Evolutionary conservation across 2,888 invertebrate species (phyloP), one percentile per base, ranked within the genome.

Genomic region (Gymnoscelis rufifasciata): DNA sequence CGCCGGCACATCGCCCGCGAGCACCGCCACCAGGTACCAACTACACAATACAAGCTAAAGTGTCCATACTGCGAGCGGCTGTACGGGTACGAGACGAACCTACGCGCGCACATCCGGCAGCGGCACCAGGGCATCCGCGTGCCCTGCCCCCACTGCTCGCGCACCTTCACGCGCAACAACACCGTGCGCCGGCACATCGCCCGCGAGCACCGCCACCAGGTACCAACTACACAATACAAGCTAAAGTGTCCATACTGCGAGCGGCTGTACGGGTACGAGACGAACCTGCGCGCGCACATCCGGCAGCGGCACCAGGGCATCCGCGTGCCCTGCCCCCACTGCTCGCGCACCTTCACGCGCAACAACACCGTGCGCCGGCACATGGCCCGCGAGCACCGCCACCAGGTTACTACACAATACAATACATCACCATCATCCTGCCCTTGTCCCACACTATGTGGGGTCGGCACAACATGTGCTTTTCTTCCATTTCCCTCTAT

Each of bases 231-330:
- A 12, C n/a, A n/a, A n/a, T n/a, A n/a, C n/a, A 96, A 96, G 84
- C 89, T 96, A 72, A 96, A 96, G 89, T 96, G 96, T 87, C 95
- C 96, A 71, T 96, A 94, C 84, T 96, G 96, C 90, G 96, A 96
- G 88, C 91, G 96, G 72, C 90, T 96, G 52, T 96, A 96, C 86
- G 96, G 96, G 57, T 96, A 96, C 81, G 96, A 96, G 90, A 96
- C 96, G 71, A 96, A 96, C 80, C 87, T 96, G 75, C 92, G 96
- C 62, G 96, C 96, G 57, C 96, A 96, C 88, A 96, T 96, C 74
- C 90, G 96, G 44, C 96, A 96, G 78, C 93, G 96, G 75, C 96
- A 96, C 84, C 96, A 96, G 84, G 96, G 96, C 64, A 96, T 96
- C 68, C 91, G 96, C 43, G 96, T 96, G 74, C 96, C 95, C 44